A percentile compares a stretch with the other conserved stretches of the same genome.
phyloP scores from a whole-genome alignment of 2,113 vertebrate genomes.

The Panthera tigris region DNA sequence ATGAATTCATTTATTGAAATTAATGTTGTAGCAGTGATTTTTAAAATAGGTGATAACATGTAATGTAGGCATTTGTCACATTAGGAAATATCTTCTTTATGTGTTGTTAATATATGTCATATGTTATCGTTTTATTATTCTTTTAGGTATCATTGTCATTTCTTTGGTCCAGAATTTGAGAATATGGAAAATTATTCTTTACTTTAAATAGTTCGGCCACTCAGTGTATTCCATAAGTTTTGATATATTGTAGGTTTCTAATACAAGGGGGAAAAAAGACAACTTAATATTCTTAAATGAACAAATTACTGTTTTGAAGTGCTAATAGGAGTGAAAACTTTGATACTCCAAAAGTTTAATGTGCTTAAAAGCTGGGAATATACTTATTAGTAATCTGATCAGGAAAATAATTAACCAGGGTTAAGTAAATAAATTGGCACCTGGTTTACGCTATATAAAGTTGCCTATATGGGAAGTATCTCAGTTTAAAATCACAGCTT shows the following conservation, averaged over 20 bases:
- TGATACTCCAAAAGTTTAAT: slow-evolving; percentile 5
- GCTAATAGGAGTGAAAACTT: slow-evolving; percentile 15
- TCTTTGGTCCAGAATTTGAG: slow-evolving; percentile 44
- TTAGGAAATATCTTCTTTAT: slow-evolving; percentile 5
- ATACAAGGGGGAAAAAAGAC: background rate
- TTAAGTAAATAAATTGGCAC: slow-evolving; percentile 5
- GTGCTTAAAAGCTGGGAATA: slow-evolving; percentile 38
- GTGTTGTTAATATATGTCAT: background rate
- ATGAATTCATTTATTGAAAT: background rate
- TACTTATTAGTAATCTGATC: background rate
- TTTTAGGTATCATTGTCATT: slow-evolving; percentile 45
- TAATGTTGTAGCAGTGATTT: slow-evolving; percentile 4
- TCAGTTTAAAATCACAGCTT: slow-evolving; percentile 29
- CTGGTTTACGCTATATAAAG: background rate
- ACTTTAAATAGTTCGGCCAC: slow-evolving; percentile 20
- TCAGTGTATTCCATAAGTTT: slow-evolving; percentile 42
- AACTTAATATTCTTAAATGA: background rate
- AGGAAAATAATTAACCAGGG: slow-evolving; percentile 27
- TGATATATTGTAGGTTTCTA: background rate
- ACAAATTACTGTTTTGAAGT: background rate
- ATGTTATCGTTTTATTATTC: slow-evolving; percentile 4
- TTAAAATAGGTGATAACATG: slow-evolving; percentile 33
- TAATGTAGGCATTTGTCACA: background rate
- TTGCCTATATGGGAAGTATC: background rate
- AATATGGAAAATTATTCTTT: background rate